Evolutionary conservation across 2,888 invertebrate genomes (phyloP), one percentile per base, ranked within the genome.

Genomic region (Dysmachus trigonus): DNA sequence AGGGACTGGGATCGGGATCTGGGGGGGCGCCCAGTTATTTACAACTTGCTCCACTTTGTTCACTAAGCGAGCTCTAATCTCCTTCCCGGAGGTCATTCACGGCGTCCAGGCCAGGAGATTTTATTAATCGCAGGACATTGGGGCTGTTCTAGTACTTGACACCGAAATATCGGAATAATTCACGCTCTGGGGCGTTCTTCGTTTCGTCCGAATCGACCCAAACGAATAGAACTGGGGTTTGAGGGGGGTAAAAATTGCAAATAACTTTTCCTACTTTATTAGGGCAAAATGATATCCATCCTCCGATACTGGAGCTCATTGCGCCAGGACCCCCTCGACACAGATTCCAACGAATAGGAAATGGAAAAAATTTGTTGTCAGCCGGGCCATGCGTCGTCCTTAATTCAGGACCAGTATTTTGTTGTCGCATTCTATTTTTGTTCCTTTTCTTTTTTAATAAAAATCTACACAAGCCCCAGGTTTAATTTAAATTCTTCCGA

Each of bases 401-500:
- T 76, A 22, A 33, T 76, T 76, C 7, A 6, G 18, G 41, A 2
- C 53, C 2, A 10, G 62, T 77, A 76, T 62, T 74, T 47, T 30
- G 77, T 77, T 15, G 41, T 77, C 30, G 15, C 13, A 22, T 27
- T 27, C 38, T 41, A 13, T 41, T 22, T 51, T n/a, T n/a, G 2
- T 27, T 22, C 27, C 10, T 77, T 22, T 22, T 77, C 13, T 77
- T 33, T 73, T 31, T 73, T 77, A 77, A 77, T 77, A 77, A 77
- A n/a, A 77, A 41, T 77, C 47, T 77, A 77, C 5, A 77, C 77
- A 47, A 77, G 27, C 15, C 47, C 47, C 47, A 77, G n/a, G 41
- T 77, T 77, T 77, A 77, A 77, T 51, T 77, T 77, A 47, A 77
- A 77, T 77, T 47, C 77, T 77, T 77, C 30, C 77, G 77, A 77